Conservation (phyloP, 2,888 invertebrate genomes). For the Aleiodes testaceus region DNA sequence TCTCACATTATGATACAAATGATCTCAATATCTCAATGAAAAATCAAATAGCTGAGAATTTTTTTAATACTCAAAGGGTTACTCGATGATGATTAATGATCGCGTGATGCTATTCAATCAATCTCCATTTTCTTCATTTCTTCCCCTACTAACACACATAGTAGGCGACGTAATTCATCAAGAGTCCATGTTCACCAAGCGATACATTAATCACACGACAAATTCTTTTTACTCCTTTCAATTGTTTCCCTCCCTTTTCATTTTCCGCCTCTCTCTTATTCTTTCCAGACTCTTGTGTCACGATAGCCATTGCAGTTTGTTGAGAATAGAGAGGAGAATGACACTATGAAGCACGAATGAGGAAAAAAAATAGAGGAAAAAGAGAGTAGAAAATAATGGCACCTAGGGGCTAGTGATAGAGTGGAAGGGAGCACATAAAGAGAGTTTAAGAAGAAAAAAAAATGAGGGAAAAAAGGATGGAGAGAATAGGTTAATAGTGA, state of each 20-base stretch:
- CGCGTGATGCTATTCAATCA: background rate
- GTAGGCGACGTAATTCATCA: slow-evolving; percentile 37
- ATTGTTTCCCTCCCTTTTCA: slow-evolving; percentile 25
- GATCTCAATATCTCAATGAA: too few relatives aligned
- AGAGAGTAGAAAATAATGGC: slow-evolving; percentile 11
- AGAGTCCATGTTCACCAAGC: slow-evolving; percentile 21
- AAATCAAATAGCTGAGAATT: too few relatives aligned
- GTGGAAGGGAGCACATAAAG: background rate
- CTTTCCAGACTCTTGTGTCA: slow-evolving; percentile 45
- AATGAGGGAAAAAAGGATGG: too few relatives aligned
- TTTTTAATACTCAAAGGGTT: too few relatives aligned
- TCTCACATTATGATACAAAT: too few relatives aligned
- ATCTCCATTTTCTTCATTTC: slow-evolving; percentile 6
- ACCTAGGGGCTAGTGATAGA: slow-evolving; percentile 10
- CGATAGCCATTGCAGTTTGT: slow-evolving; percentile 47
- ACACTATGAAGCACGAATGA: slow-evolving; percentile 1
- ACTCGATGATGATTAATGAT: background rate
- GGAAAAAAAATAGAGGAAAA: slow-evolving; percentile 13
- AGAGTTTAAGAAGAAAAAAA: slow-evolving; percentile 1
- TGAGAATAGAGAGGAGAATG: slow-evolving; percentile 30
- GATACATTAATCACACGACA: slow-evolving; percentile 47
- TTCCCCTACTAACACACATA: slow-evolving; percentile 5
- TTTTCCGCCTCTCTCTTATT: slow-evolving; percentile 25
- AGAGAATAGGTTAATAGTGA: slow-evolving; percentile 16
- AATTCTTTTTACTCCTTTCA: slow-evolving; percentile 22